Evolutionary conservation across 2,888 invertebrate species (phyloP).

Genomic region (Corythucha ciliata): DNA sequence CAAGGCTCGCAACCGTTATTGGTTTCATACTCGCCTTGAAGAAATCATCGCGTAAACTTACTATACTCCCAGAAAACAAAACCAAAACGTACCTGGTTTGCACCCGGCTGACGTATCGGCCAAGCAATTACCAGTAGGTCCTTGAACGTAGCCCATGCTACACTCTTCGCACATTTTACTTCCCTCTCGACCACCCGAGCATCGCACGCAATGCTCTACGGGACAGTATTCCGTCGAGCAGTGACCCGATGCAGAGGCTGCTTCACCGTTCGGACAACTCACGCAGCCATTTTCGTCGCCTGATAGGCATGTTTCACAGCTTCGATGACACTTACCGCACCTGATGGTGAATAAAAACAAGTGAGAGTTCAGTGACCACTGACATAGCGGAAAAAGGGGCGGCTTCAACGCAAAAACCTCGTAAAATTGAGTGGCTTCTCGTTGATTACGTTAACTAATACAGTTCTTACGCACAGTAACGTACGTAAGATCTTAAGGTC

Average conservation of each 20-base stretch:
- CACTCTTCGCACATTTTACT: slow-evolving; percentile 21
- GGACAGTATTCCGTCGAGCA: slow-evolving; percentile 26
- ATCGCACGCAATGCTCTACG: slow-evolving; percentile 18
- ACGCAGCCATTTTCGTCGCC: slow-evolving; percentile 70
- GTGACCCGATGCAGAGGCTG: slow-evolving; percentile 24
- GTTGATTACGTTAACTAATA: no score
- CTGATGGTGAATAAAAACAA: no score
- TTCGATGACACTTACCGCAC: slow-evolving; percentile 66
- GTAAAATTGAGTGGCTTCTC: no score
- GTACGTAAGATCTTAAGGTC: no score
- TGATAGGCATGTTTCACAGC: slow-evolving; percentile 73
- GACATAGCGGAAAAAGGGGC: no score
- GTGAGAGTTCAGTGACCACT: no score
- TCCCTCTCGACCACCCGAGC: slow-evolving; percentile 5
- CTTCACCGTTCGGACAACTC: slow-evolving; percentile 57
- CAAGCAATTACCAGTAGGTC: slow-evolving; percentile 21
- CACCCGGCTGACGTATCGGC: slow-evolving; percentile 20
- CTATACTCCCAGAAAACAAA: background rate
- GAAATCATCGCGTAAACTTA: background rate
- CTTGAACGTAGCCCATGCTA: slow-evolving; percentile 17
- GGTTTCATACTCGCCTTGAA: slow-evolving; percentile 26
- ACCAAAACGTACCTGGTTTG: slow-evolving; percentile 23
- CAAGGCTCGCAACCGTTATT: slow-evolving; percentile 57
- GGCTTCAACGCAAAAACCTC: no score
- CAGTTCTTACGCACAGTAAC: no score